Base-by-base conservation (phyloP, 2,888 invertebrate species). In the Thecocarcelia acutangulata region DNA sequence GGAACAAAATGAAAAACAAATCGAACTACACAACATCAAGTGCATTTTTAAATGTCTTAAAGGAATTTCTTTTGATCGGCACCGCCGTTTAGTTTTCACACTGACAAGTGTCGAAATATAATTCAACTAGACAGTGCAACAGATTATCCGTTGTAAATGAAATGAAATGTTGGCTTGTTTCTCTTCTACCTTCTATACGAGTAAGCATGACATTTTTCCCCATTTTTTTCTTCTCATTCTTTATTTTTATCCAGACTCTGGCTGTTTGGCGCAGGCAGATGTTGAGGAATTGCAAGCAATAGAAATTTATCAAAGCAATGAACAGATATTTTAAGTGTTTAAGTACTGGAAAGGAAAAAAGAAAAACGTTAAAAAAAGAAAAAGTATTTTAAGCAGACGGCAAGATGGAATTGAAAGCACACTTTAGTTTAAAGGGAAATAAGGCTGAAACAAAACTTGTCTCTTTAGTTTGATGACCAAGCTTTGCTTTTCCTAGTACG, bases 41-140 rank as follows among this genome's bases (percentile, higher is more conserved):
- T 72, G 72, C 72, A 73, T 48, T 74, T 78, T 77, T 70, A 64
- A 59, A 44, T 70, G 77, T 77, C 74, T 78, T 78, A 40, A 69
- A 82, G 78, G 82, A 82, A 82, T 82, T 78, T 52, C 59, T 40
- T 78, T 82, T 82, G 82, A 82, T 82, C 70, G 33, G 33, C 6
- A 15, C 59, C 69, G 70, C 74, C 74, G 78, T 64, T 78, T 75
- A 70, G 82, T 56, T 82, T 33, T 75, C 70, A 73, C 61, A 78
- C 64, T 82, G 82, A 82, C 82, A 82, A 82, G 82, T 82, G 82
- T 78, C 82, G 82, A 82, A 82, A 78, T 82, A 69, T 82, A 82
- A 82, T 82, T 78, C 82, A 82, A 82, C 68, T 74, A 74, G 78
- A 82, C 82, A 75, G 19, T 66, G 82, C 82, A 82, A 82, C 82